Percentiles rank a stretch among this genome's conserved stretches.
phyloP scores from a whole-genome alignment of 23 tunicate genomes.

The Halocynthia roretzi region DNA sequence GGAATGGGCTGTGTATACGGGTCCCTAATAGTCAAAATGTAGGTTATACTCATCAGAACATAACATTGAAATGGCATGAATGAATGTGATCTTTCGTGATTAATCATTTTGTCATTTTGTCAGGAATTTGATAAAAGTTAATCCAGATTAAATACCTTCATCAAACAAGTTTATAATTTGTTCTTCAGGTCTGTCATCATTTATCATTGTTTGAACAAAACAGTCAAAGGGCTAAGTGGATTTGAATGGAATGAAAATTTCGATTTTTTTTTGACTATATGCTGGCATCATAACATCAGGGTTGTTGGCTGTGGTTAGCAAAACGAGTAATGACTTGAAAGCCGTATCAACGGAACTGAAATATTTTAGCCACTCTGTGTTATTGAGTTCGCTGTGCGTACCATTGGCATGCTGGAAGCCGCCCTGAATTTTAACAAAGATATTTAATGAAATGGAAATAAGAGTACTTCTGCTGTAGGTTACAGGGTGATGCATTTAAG shows the following conservation, averaged over 20 bases:
- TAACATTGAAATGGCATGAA: no score
- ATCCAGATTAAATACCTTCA: no score
- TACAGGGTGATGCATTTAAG: neutral
- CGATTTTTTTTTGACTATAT: conserved; percentile 81
- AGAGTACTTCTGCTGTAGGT: neutral
- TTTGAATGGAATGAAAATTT: neutral
- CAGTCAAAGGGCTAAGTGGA: neutral
- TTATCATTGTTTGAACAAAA: no score
- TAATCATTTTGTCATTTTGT: no score
- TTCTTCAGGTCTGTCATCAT: no score
- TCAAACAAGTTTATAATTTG: no score
- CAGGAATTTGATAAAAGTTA: no score
- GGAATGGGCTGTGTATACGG: no score
- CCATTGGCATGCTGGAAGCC: conserved; percentile 27
- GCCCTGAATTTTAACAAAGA: neutral
- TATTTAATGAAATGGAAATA: no score
- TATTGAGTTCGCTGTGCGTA: conserved; percentile 54
- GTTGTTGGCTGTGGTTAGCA: conserved; percentile 97
- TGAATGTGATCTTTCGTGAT: no score
- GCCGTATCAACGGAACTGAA: conserved; percentile 72
- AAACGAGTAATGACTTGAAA: conserved; percentile 82
- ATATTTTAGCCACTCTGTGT: conserved; percentile 71
- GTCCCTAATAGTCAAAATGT: no score
- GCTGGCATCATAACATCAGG: conserved; percentile 99
- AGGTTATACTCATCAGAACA: no score